Evolutionary conservation across 2,888 invertebrate genomes (phyloP).

Genomic region (Rutpela maculata): DNA sequence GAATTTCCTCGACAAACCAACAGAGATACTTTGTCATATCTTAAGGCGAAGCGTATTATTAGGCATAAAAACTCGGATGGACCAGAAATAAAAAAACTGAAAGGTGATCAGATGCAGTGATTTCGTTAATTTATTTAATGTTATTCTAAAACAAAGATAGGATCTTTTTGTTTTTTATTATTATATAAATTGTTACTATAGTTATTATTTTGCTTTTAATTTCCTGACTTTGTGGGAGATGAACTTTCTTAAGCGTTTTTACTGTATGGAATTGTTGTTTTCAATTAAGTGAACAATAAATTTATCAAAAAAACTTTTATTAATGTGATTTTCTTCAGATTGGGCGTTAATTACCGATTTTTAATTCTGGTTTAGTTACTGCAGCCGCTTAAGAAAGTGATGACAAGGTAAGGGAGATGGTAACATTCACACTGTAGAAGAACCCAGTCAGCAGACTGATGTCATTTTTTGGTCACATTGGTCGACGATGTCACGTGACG

Average conservation of each 20-base stretch:
- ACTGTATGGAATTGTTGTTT: conserved; percentile 24
- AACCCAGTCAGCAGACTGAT: too few relatives aligned
- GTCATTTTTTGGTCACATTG: too few relatives aligned
- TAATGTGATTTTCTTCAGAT: background rate
- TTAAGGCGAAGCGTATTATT: conserved; percentile 71
- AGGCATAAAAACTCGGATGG: conserved; percentile 67
- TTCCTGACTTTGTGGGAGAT: conserved; percentile 1
- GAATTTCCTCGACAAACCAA: conserved; percentile 66
- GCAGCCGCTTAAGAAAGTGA: too few relatives aligned
- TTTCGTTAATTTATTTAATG: conserved; percentile 31
- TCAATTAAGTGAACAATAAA: conserved; percentile 18
- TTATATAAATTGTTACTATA: conserved; percentile 28
- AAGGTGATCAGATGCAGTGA: conserved; percentile 51
- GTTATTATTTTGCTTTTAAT: conserved; percentile 29
- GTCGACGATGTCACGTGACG: too few relatives aligned
- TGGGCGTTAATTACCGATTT: background rate
- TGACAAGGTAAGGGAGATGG: too few relatives aligned
- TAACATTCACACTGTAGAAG: too few relatives aligned
- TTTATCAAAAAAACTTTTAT: background rate
- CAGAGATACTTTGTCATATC: conserved; percentile 70
- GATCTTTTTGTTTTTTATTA: conserved; percentile 23
- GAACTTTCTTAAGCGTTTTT: conserved; percentile 20
- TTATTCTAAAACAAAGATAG: conserved; percentile 21
- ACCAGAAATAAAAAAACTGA: conserved; percentile 67
- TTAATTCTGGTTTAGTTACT: too few relatives aligned